phyloP scores from a whole-genome alignment of 2,113 vertebrate genomes.

The Chaetorhynchus papuensis region DNA sequence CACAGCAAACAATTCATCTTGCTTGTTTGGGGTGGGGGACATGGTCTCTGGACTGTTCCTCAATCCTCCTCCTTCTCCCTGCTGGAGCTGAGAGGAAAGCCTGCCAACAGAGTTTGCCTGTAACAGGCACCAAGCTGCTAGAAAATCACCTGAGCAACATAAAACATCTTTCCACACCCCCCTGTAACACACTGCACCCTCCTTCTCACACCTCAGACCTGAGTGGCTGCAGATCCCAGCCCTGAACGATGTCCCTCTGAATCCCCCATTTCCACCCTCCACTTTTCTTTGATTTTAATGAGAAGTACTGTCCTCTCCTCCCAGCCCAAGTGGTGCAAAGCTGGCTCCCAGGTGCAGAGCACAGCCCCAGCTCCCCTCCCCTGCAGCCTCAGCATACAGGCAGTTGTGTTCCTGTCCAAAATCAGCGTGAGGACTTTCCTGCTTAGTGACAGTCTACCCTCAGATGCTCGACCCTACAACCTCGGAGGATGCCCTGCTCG shows the following conservation, averaged over 20 bases:
- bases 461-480: not conserved
- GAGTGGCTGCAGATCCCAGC: not conserved
- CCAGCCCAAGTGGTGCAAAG: not conserved
- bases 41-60: not conserved
- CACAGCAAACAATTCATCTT: not conserved
- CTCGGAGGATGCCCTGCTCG: not conserved
- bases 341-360: not conserved
- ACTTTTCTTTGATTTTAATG: not conserved
- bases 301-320: not conserved
- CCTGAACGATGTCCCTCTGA: not conserved
- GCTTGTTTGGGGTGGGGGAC: not conserved
- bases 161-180: not conserved
- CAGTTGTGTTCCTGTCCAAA: not conserved
- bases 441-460: not conserved
- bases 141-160: not conserved
- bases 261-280: not conserved
- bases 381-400: rapidly evolving
- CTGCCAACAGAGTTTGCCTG: not conserved
- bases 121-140: not conserved
- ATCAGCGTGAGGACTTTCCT: rapidly evolving
- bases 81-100: not conserved
- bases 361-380: not conserved
- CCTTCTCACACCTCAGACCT: not conserved
- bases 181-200: not conserved
- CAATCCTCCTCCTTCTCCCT: not conserved